Conservation (phyloP, 2,888 invertebrate species). For the Dryococelus australis region DNA sequence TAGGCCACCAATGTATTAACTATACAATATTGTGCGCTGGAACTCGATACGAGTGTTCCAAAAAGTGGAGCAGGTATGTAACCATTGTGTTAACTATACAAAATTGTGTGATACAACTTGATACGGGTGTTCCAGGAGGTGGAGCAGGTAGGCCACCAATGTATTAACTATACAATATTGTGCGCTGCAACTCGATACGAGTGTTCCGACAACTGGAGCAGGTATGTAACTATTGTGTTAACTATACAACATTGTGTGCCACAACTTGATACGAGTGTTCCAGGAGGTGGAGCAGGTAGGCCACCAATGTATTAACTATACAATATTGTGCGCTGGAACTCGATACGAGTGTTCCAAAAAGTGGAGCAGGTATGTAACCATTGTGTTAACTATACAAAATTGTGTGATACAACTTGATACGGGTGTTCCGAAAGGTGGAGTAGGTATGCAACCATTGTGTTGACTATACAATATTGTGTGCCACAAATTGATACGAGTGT, state of each 20-base stretch:
- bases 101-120: constrained; percentile 65
- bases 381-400: constrained; percentile 57
- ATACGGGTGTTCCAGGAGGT: constrained; percentile 64
- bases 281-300: constrained; percentile 61
- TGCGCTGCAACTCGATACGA: constrained; percentile 64
- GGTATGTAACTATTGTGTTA: constrained; percentile 51
- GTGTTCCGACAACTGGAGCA: constrained; percentile 63
- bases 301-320: constrained; percentile 49
- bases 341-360: constrained; percentile 63
- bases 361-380: constrained; percentile 59
- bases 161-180: constrained; percentile 60
- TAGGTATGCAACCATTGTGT: constrained; percentile 53
- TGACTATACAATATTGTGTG: constrained; percentile 60
- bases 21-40: constrained; percentile 63
- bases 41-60: constrained; percentile 65
- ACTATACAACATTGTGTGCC: constrained; percentile 62
- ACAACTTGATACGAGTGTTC: constrained; percentile 65
- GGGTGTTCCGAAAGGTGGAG: constrained; percentile 64
- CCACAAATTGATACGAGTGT: constrained; percentile 63
- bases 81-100: constrained; percentile 50
- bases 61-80: constrained; percentile 60
- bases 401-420: constrained; percentile 64
- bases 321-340: constrained; percentile 65
- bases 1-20: constrained; percentile 47
- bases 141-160: constrained; percentile 57